These are phyloP conservation scores for Agonopterix arenella DNA, from an alignment of 2,888 invertebrate species.

Conservation along the genomic window DNA sequence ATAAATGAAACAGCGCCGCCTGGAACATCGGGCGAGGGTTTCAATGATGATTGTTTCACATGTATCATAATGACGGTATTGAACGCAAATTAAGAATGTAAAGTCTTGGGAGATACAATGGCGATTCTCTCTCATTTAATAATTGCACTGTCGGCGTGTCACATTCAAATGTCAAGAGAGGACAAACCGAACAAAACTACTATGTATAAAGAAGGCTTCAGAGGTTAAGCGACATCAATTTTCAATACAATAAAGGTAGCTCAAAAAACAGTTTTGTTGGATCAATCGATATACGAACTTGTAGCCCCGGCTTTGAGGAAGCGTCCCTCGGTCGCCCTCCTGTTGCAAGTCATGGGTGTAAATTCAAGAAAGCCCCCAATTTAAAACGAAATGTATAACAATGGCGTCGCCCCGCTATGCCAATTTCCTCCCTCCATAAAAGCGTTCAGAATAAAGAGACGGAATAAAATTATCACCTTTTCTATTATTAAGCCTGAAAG, in stretches of 20 bases:
- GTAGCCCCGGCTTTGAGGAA: conserved; percentile 23
- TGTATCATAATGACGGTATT: conserved; percentile 31
- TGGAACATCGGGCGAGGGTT: conserved; percentile 26
- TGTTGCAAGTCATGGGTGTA: conserved; percentile 70
- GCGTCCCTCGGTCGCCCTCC: conserved; percentile 42
- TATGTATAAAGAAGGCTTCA: not conserved
- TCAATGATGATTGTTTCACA: conserved; percentile 47
- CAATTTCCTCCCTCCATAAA: conserved; percentile 67
- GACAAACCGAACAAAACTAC: not conserved
- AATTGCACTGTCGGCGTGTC: conserved; percentile 7
- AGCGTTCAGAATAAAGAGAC: conserved; percentile 58
- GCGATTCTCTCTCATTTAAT: conserved; percentile 21
- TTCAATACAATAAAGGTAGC: conserved; percentile 22
- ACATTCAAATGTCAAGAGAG: conserved; percentile 27
- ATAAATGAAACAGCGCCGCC: conserved; percentile 31
- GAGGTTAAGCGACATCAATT: not conserved
- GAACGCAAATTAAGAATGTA: conserved; percentile 38
- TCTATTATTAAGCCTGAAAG: conserved; percentile 44
- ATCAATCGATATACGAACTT: conserved; percentile 43
- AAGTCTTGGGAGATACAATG: conserved; percentile 24
- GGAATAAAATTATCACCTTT: conserved; percentile 64
- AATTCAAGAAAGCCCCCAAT: conserved; percentile 74
- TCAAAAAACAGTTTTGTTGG: conserved; percentile 31
- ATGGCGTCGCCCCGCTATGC: conserved; percentile 63
- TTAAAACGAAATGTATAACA: conserved; percentile 73